Evolutionary conservation across 2,888 invertebrate species (phyloP), one percentile per base, ranked within the genome.

Genomic region (Aricia artaxerxes): DNA sequence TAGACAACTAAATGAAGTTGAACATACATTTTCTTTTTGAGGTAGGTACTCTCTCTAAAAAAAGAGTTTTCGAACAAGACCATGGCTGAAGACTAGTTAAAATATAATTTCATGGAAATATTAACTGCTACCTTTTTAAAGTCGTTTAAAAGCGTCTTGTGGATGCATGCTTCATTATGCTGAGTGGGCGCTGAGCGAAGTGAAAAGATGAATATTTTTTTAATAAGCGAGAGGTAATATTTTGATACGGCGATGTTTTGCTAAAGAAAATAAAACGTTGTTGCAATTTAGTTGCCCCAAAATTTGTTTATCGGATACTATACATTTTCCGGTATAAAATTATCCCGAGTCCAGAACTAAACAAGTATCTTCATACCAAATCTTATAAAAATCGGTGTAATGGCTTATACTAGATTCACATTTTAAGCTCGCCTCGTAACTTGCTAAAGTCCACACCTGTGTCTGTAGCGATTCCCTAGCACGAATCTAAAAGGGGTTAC

Each of bases 201-300:
- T 69, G 69, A 69, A 69, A 69, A 69, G 69, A 69, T 69, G 69
- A 69, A 69, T 69, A 35, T 69, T 69, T 69, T 69, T 69, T 69
- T 69, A 69, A 69, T 69, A 38, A 69, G 69, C 69, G 35, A 35
- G 35, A 38, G 35, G 38, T 35, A 69, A 31, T 61, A 61, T 61
- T 69, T 35, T 69, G 35, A 69, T 69, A 13, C 5, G 16, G 11
- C 11, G 4, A 69, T 13, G 13, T 69, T 69, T 69, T 35, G 13
- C 11, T 38, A 1, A 24, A 35, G 69, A 69, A 69, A 24, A 64
- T 24, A 5, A 49, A 49, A 49, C 9, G 2, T 7, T 57, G 57
- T 16, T 16, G 16, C 4, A 57, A 57, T 57, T 57, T 16, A 4
- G 57, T 4, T 57, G 13, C 4, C 4, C 57, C 4, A 4, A 57